Conservation (phyloP, 2,113 vertebrate genomes). For the Rhynchopsitta pachyrhyncha region DNA sequence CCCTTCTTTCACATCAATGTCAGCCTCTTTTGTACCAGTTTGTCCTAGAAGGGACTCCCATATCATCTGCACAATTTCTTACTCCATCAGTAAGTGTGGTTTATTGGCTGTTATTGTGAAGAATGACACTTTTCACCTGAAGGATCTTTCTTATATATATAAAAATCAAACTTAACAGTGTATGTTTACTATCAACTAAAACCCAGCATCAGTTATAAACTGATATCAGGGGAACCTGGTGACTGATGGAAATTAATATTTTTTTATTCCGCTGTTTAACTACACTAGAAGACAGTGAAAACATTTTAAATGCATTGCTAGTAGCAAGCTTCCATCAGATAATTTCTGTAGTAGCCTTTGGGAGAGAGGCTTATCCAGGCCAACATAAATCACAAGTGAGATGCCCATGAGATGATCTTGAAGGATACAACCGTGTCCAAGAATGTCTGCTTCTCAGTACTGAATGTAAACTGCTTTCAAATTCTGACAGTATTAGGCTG, state of each 20-base stretch:
- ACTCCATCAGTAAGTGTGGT: neutral
- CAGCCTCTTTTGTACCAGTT: neutral
- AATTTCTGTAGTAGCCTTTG: constrained; percentile 9
- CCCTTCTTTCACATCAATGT: neutral
- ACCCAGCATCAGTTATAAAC: neutral
- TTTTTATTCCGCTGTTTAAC: neutral
- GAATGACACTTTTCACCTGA: neutral
- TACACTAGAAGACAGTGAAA: neutral
- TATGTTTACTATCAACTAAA: neutral
- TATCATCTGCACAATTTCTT: neutral
- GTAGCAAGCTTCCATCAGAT: neutral
- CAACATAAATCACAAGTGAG: constrained; percentile 7
- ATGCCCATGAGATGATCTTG: neutral
- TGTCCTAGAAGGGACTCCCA: neutral
- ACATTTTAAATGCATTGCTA: neutral
- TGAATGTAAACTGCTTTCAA: neutral
- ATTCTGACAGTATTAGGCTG: neutral
- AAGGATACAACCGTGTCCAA: neutral
- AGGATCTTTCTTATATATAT: neutral
- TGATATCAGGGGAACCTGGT: neutral
- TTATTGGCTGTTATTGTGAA: neutral
- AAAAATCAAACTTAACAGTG: neutral
- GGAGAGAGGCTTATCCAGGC: neutral
- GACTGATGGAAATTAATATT: neutral
- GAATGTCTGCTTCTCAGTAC: neutral